Evolutionary conservation across 2,113 vertebrate species (phyloP).

Genomic region (Malurus elegans): DNA sequence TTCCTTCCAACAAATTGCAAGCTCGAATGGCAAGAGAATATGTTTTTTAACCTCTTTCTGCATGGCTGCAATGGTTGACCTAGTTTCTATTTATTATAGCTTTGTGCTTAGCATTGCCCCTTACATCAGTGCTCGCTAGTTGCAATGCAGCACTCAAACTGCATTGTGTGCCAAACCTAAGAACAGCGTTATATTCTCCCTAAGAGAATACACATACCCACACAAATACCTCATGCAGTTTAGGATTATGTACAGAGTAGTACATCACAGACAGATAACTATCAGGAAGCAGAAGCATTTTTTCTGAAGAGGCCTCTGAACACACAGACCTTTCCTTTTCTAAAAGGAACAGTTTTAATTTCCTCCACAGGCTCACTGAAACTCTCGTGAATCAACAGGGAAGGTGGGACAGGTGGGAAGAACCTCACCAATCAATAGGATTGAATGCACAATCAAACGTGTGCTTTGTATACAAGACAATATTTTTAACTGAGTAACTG

Average conservation of each 20-base stretch:
- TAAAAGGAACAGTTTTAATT: background rate
- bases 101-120: background rate
- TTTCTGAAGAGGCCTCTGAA: background rate
- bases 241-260: background rate
- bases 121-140: background rate
- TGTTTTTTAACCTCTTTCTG: background rate
- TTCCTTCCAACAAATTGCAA: background rate
- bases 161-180: background rate
- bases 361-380: background rate
- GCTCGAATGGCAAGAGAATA: background rate
- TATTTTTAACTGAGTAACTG: background rate
- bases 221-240: background rate
- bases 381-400: background rate
- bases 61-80: background rate
- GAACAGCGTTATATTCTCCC: background rate
- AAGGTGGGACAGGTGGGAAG: background rate
- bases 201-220: background rate
- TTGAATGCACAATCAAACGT: accelerated
- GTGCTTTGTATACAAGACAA: background rate
- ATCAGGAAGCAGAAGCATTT: background rate
- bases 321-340: background rate
- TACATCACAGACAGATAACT: background rate
- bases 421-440: background rate
- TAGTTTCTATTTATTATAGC: background rate
- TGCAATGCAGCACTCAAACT: background rate